Evolutionary conservation across 2,888 invertebrate species (phyloP).

Genomic region (Caenorhabditis sulstoni): DNA sequence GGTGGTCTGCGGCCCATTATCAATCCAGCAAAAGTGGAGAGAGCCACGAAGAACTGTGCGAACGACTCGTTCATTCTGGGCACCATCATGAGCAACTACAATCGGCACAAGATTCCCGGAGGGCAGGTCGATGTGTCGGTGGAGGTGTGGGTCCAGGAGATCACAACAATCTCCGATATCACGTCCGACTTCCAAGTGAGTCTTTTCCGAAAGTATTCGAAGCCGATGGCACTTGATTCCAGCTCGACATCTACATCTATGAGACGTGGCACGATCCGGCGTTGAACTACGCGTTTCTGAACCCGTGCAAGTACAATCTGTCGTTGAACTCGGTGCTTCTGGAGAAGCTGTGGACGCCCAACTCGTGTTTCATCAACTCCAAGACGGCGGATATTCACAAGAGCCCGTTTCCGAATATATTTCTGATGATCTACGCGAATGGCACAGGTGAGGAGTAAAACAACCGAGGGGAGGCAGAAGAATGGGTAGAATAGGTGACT

Average conservation of each 20-base stretch:
- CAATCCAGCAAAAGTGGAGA: conserved; percentile 53
- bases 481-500: too few species aligned
- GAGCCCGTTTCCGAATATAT: conserved; percentile 80
- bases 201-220: neutral
- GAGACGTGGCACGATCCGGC: conserved; percentile 80
- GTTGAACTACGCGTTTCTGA: conserved; percentile 74
- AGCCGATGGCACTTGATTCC: conserved; percentile 41
- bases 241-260: conserved; percentile 80
- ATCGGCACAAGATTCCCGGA: conserved; percentile 80
- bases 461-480: neutral
- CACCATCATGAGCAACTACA: conserved; percentile 71
- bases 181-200: conserved; percentile 78
- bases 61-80: conserved; percentile 78
- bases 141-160: conserved; percentile 80
- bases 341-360: conserved; percentile 73
- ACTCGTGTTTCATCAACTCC: conserved; percentile 80
- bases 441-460: conserved; percentile 72
- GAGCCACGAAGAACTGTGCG: conserved; percentile 70
- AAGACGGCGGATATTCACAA: conserved; percentile 80
- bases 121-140: conserved; percentile 77
- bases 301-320: conserved; percentile 80
- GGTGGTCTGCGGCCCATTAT: conserved; percentile 75
- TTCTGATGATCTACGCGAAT: conserved; percentile 80
- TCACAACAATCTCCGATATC: conserved; percentile 80
- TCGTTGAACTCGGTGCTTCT: conserved; percentile 76